These are phyloP conservation scores for Lasioglossum leucozonium DNA, from an alignment of 2,888 invertebrate genomes.

Conservation along the genomic window DNA sequence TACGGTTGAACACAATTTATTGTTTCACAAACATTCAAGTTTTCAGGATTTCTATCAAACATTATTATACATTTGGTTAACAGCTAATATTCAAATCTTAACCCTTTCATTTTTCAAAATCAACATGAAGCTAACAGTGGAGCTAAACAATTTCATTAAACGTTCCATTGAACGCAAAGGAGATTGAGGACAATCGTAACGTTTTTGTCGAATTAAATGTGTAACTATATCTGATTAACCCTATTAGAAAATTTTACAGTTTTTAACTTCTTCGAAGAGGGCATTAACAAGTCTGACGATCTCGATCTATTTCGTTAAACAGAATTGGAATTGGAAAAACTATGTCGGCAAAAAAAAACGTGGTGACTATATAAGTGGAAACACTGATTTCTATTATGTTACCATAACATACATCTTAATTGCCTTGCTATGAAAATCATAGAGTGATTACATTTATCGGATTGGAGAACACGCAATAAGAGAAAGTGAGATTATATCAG, in stretches of 20 bases:
- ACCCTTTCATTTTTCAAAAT: not conserved
- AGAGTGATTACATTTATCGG: conserved; percentile 7
- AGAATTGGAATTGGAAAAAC: not conserved
- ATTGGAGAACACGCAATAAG: conserved; percentile 6
- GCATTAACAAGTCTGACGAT: not conserved
- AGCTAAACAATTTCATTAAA: not conserved
- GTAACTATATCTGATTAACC: not conserved
- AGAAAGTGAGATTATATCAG: conserved; percentile 8
- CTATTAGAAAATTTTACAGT: not conserved
- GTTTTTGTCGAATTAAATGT: not conserved
- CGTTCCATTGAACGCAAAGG: not conserved
- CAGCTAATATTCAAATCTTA: not conserved
- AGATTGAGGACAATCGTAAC: not conserved
- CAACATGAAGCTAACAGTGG: not conserved
- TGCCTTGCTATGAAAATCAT: conserved; percentile 8
- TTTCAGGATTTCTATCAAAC: not conserved
- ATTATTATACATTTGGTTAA: not conserved
- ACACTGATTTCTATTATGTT: not conserved
- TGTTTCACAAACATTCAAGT: not conserved
- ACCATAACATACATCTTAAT: conserved; percentile 10
- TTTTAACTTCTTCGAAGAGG: not conserved
- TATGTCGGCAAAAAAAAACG: not conserved
- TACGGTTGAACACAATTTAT: not conserved
- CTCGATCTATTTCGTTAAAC: not conserved
- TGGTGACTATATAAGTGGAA: not conserved